Percentiles rank a stretch among this genome's conserved stretches.
Evolutionary conservation across 2,888 invertebrate genomes (phyloP).

Genomic region (Desoria tigrina): DNA sequence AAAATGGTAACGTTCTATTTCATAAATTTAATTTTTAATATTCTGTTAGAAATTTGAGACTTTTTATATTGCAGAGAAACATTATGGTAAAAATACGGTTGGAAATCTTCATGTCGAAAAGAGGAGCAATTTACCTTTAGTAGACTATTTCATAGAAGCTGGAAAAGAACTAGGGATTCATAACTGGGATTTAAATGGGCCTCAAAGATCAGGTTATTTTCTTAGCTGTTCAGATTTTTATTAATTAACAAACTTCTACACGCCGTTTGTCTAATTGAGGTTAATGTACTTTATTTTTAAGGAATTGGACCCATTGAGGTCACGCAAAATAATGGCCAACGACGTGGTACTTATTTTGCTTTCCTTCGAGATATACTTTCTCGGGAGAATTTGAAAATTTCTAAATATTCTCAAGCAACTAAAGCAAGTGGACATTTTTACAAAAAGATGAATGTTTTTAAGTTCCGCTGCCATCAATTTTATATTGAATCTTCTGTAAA

Average conservation of each 20-base stretch:
- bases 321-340: constrained; percentile 63
- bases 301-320: constrained; percentile 25
- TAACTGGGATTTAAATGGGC: constrained; percentile 44
- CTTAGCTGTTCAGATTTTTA: no score
- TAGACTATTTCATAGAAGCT: constrained; percentile 34
- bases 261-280: neutral
- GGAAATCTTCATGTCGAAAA: constrained; percentile 41
- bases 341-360: constrained; percentile 85
- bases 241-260: no score
- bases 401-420: constrained; percentile 66
- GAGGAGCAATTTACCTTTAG: constrained; percentile 24
- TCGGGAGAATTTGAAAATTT: constrained; percentile 78
- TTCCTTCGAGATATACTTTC: constrained; percentile 77
- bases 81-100: constrained; percentile 36
- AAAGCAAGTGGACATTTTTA: no score
- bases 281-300: neutral
- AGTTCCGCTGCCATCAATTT: no score
- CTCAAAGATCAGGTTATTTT: constrained; percentile 36
- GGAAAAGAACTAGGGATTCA: constrained; percentile 46
- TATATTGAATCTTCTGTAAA: no score
- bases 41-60: neutral
- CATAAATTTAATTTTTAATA: neutral
- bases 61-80: constrained; percentile 24
- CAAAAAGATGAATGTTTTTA: constrained; percentile 7
- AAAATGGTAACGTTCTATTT: constrained; percentile 28